These are phyloP conservation scores for Pseudomyrmex dendroicus DNA, from an alignment of 1,140 invertebrate species.

Conservation along the genomic window DNA sequence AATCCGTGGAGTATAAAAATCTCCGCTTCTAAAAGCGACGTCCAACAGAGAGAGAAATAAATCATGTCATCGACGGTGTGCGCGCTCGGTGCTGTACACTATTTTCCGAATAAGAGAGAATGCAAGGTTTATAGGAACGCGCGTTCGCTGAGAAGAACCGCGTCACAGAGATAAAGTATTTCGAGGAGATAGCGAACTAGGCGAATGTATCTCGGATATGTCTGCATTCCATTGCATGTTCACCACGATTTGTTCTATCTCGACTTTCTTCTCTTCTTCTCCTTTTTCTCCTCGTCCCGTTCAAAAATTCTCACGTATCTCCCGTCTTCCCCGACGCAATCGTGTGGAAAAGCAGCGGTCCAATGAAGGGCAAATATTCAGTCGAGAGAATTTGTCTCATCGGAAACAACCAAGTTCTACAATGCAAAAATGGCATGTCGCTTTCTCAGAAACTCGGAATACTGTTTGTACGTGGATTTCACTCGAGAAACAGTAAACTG, in stretches of 20 bases:
- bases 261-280: background rate
- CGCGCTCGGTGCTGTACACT: background rate
- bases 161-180: slow-evolving; percentile 55
- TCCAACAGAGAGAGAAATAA: slow-evolving; percentile 19
- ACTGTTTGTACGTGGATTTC: background rate
- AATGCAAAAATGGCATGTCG: slow-evolving; percentile 24
- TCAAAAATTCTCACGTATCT: slow-evolving; percentile 50
- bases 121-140: slow-evolving; percentile 18
- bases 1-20: slow-evolving; percentile 22
- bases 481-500: slow-evolving; percentile 2
- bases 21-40: slow-evolving; percentile 15
- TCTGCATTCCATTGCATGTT: slow-evolving; percentile 55
- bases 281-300: background rate
- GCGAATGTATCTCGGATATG: slow-evolving; percentile 50
- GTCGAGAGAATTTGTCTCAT: slow-evolving; percentile 54
- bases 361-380: slow-evolving; percentile 53
- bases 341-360: slow-evolving; percentile 54
- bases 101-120: slow-evolving; percentile 49
- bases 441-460: background rate
- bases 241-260: slow-evolving; percentile 53
- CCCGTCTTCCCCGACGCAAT: slow-evolving; percentile 48
- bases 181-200: slow-evolving; percentile 16
- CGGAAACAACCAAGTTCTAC: slow-evolving; percentile 52
- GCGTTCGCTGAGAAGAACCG: slow-evolving; percentile 19
- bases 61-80: slow-evolving; percentile 31